phyloP scores from a whole-genome alignment of 2,797 vertebrate species.

The Lacerta agilis region DNA sequence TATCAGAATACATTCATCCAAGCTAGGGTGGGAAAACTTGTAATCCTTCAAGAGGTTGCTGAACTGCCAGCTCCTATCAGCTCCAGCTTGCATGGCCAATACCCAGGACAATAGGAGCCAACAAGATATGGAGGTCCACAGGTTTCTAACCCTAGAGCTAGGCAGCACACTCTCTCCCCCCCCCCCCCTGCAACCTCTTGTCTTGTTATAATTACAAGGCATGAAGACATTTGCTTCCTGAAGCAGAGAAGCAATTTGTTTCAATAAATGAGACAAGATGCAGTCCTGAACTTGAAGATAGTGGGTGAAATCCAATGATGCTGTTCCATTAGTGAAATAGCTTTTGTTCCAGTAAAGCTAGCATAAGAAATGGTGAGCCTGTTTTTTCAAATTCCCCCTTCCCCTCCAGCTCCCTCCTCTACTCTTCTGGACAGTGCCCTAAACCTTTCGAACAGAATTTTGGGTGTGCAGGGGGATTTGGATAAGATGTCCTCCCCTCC shows the following conservation, averaged over 20 bases:
- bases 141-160: not conserved
- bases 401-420: not conserved
- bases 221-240: not conserved
- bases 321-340: not conserved
- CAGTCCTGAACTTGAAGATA: not conserved
- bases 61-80: not conserved
- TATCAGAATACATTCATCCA: not conserved
- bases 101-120: not conserved
- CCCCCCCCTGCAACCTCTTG: not conserved
- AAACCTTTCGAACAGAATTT: not conserved
- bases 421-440: not conserved
- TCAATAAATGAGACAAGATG: not conserved
- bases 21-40: not conserved
- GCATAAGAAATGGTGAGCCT: not conserved
- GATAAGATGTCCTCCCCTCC: not conserved
- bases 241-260: not conserved
- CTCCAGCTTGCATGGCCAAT: not conserved
- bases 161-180: not conserved
- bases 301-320: not conserved
- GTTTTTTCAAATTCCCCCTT: not conserved
- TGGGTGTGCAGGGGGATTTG: not conserved
- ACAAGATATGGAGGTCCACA: not conserved
- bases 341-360: not conserved
- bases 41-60: not conserved
- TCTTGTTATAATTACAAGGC: not conserved